phyloP scores from a whole-genome alignment of 2,113 vertebrate species.

The Mus spicilegus region DNA sequence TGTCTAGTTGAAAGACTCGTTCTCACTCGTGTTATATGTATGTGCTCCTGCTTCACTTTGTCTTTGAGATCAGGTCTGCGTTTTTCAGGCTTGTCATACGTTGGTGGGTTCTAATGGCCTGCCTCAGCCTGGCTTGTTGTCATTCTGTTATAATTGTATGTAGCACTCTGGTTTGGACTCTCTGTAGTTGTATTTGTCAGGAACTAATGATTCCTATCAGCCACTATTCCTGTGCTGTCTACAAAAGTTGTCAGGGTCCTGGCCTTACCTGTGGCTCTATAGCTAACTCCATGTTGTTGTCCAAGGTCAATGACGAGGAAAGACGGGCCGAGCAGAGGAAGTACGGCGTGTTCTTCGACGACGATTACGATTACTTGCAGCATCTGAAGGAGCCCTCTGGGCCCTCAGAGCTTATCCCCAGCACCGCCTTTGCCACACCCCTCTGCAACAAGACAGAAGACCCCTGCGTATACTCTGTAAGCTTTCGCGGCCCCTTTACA shows the following conservation, averaged over 20 bases:
- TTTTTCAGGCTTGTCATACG: not conserved
- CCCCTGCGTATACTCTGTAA: slow-evolving; percentile 84
- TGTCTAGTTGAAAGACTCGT: not conserved
- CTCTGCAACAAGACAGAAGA: slow-evolving; percentile 76
- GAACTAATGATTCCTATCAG: not conserved
- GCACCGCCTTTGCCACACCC: slow-evolving; percentile 55
- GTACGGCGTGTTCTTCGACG: slow-evolving; percentile 97
- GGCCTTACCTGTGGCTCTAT: not conserved
- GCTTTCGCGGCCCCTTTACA: slow-evolving; percentile 18
- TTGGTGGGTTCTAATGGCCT: not conserved
- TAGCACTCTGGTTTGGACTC: not conserved
- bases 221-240: not conserved
- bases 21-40: not conserved
- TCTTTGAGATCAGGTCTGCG: not conserved
- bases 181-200: not conserved
- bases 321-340: slow-evolving; percentile 92
- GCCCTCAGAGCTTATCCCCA: slow-evolving; percentile 90
- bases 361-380: slow-evolving; percentile 97
- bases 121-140: not conserved
- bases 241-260: not conserved
- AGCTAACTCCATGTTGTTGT: not conserved
- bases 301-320: slow-evolving; percentile 86
- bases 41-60: not conserved
- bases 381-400: slow-evolving; percentile 92
- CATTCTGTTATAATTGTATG: not conserved